Percentiles rank a stretch among this genome's conserved stretches.
phyloP scores from a whole-genome alignment of 2,113 vertebrate species.

The Microcebus lehilahytsara region DNA sequence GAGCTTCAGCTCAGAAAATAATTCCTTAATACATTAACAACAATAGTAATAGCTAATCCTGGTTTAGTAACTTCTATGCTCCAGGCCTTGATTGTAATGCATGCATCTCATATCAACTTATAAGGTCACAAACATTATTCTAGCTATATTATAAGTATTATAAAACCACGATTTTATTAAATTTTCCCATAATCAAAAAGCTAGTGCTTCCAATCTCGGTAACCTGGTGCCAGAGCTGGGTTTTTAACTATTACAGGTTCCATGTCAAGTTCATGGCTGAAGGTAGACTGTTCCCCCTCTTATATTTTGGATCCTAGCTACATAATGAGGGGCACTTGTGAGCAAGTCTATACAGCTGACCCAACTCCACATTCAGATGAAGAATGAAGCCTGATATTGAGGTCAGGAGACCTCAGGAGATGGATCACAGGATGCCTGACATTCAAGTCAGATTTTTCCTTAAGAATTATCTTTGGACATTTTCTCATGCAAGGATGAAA shows the following conservation, averaged over 20 bases:
- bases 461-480: conserved; percentile 42
- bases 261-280: background rate
- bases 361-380: background rate
- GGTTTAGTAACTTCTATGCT: background rate
- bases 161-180: background rate
- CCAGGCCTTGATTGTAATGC: background rate
- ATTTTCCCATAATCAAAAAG: background rate
- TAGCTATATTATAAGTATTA: background rate
- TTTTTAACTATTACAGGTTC: background rate
- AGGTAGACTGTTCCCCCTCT: background rate
- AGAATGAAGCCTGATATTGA: background rate
- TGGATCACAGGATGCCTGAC: background rate
- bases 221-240: background rate
- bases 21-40: background rate
- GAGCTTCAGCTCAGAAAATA: background rate
- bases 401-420: background rate
- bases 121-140: background rate
- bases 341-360: background rate
- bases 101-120: background rate
- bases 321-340: background rate
- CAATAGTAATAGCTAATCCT: background rate
- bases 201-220: background rate
- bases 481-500: conserved; percentile 29
- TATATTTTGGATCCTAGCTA: background rate
- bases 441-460: background rate